Evolutionary conservation across 1,140 invertebrate species (phyloP), one percentile per base, ranked within the genome.

Genomic region (Mycetomoellerius zeteki): DNA sequence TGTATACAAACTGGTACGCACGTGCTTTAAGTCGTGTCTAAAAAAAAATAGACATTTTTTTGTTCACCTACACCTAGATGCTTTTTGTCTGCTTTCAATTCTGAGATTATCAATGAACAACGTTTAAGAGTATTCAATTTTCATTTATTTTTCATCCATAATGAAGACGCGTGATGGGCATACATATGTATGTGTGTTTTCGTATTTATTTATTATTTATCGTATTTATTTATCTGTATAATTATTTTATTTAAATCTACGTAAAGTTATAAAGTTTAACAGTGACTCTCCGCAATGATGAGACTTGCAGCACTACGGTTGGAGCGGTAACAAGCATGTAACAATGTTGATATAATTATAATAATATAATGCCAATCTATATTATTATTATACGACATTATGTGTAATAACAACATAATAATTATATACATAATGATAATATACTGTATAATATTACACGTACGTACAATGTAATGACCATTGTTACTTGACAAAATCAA

Each of bases 401-500:
- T 43, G 56, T 67, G 47, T 37, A 80, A 33, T 37, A 67, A 52
- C 33, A 76, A 50, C 33, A 10, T 50, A 56, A 37, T 69, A 80
- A 80, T 80, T 84, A 84, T 47, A 19, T 75, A 62, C 56, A 75
- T 73, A 75, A 75, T 73, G 14, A 62, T 73, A 60, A 82, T 65
- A 30, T 27, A 8, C 14, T 47, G 30, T 50, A 50, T 75, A 75
- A 82, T 56, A n/a, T 81, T 64, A 30, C 77, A 54, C 16, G 47
- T 69, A 67, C 77, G 80, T 84, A 75, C 80, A 60, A 84, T 84
- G 72, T 84, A 84, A 84, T 50, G 80, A 84, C 54, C 80, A 84
- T 84, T 84, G 80, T 84, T 84, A 84, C 69, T 84, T 84, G 80
- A 27, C 69, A 84, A 75, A 84, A 84, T 84, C 69, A 62, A 75